These are phyloP conservation scores for Acanthochromis polyacanthus DNA, from an alignment of 2,113 vertebrate species.

Conservation along the genomic window DNA sequence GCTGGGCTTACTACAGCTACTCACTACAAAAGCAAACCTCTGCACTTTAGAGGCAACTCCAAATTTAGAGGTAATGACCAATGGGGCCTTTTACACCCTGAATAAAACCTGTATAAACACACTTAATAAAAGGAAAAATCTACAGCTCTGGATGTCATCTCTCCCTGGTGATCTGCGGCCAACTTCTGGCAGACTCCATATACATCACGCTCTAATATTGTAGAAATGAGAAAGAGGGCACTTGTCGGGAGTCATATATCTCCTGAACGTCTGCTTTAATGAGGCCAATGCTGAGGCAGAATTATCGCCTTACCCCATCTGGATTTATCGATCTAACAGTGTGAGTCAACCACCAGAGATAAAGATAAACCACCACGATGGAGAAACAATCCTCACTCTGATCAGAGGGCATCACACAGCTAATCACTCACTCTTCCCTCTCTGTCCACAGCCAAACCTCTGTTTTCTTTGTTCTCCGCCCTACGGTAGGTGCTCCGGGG, in stretches of 20 bases:
- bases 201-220: slow-evolving; percentile 50
- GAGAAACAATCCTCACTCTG: slow-evolving; percentile 66
- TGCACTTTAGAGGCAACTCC: slow-evolving; percentile 1
- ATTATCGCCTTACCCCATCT: slow-evolving; percentile 61
- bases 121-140: slow-evolving; percentile 35
- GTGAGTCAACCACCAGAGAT: slow-evolving; percentile 67
- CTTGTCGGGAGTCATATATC: slow-evolving; percentile 52
- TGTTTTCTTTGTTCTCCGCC: slow-evolving; percentile 47
- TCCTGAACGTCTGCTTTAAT: slow-evolving; percentile 60
- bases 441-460: slow-evolving; percentile 17
- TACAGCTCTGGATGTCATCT: slow-evolving; percentile 16
- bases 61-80: slow-evolving; percentile 29
- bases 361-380: slow-evolving; percentile 69
- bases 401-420: slow-evolving; percentile 66
- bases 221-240: slow-evolving; percentile 47
- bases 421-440: slow-evolving; percentile 60
- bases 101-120: slow-evolving; percentile 29
- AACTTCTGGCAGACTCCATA: slow-evolving; percentile 25
- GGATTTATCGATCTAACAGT: slow-evolving; percentile 71
- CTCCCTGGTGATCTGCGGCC: slow-evolving; percentile 31
- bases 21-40: slow-evolving; percentile 38
- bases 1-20: slow-evolving; percentile 32
- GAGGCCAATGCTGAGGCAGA: slow-evolving; percentile 59
- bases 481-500: slow-evolving; percentile 4
- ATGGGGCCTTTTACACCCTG: background rate